These are phyloP conservation scores for Shargacucullia verbasci DNA, from an alignment of 2,888 invertebrate species.

Conservation along the genomic window DNA sequence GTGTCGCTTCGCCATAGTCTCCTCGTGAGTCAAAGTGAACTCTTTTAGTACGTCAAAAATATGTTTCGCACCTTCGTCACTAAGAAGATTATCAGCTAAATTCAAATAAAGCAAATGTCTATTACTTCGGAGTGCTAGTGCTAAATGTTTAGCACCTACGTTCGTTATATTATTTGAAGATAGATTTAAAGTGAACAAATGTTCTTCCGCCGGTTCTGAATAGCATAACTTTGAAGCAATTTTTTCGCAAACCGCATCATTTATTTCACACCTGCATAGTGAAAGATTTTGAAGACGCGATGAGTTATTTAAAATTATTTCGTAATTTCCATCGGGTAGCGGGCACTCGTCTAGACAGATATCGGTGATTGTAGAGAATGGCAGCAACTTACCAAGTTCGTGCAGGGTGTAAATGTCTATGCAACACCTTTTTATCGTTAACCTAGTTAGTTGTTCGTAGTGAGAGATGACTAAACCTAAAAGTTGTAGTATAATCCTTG, in stretches of 20 bases:
- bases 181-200: slow-evolving; percentile 69
- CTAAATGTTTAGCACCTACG: slow-evolving; percentile 67
- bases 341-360: slow-evolving; percentile 68
- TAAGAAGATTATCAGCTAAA: slow-evolving; percentile 70
- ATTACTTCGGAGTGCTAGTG: slow-evolving; percentile 70
- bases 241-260: slow-evolving; percentile 63
- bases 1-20: slow-evolving; percentile 57
- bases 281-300: slow-evolving; percentile 64
- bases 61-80: slow-evolving; percentile 65
- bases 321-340: slow-evolving; percentile 62
- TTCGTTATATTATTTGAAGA: slow-evolving; percentile 74
- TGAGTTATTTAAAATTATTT: slow-evolving; percentile 57
- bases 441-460: slow-evolving; percentile 60
- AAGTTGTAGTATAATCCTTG: slow-evolving; percentile 62
- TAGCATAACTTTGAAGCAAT: slow-evolving; percentile 63
- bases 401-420: slow-evolving; percentile 63
- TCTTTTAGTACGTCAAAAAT: slow-evolving; percentile 65
- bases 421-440: slow-evolving; percentile 60
- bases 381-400: slow-evolving; percentile 67
- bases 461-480: slow-evolving; percentile 59
- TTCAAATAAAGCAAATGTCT: slow-evolving; percentile 75
- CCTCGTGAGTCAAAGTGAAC: slow-evolving; percentile 66
- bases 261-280: slow-evolving; percentile 67
- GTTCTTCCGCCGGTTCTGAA: slow-evolving; percentile 57
- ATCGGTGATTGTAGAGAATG: slow-evolving; percentile 64